Evolutionary conservation across 2,113 vertebrate species (phyloP).

Genomic region (Cepphus grylle): DNA sequence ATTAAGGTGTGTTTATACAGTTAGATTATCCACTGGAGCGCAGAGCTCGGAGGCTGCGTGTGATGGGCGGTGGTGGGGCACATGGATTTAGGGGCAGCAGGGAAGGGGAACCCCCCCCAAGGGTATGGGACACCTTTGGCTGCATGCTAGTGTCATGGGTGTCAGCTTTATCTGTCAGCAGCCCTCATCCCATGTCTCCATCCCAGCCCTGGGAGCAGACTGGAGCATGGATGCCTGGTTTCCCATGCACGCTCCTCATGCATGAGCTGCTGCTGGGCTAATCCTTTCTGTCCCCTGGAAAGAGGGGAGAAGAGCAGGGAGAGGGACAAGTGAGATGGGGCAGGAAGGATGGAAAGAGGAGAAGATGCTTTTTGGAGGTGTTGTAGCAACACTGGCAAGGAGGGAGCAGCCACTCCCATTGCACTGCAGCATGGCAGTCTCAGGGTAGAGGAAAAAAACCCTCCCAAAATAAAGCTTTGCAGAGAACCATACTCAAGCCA

Average conservation of each 20-base stretch:
- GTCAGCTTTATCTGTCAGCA: neutral
- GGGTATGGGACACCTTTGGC: neutral
- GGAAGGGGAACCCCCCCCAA: neutral
- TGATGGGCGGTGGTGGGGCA: fast-evolving
- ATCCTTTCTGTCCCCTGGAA: neutral
- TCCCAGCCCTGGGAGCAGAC: neutral
- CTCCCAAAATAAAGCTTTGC: neutral
- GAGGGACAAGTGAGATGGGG: neutral
- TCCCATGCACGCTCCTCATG: fast-evolving
- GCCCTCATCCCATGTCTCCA: neutral
- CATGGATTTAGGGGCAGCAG: neutral
- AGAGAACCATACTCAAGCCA: neutral
- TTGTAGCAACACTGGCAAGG: neutral
- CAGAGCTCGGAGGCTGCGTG: neutral
- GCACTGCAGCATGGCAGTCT: fast-evolving
- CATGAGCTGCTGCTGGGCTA: neutral
- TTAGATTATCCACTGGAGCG: neutral
- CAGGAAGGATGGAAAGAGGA: neutral
- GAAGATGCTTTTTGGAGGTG: neutral
- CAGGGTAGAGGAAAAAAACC: neutral
- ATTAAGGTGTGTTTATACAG: neutral
- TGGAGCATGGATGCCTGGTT: neutral
- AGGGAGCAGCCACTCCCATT: neutral
- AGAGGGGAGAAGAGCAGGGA: neutral
- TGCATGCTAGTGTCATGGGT: neutral